Evolutionary conservation across 1,140 invertebrate species (phyloP).

Genomic region (Mylabris phalerata): DNA sequence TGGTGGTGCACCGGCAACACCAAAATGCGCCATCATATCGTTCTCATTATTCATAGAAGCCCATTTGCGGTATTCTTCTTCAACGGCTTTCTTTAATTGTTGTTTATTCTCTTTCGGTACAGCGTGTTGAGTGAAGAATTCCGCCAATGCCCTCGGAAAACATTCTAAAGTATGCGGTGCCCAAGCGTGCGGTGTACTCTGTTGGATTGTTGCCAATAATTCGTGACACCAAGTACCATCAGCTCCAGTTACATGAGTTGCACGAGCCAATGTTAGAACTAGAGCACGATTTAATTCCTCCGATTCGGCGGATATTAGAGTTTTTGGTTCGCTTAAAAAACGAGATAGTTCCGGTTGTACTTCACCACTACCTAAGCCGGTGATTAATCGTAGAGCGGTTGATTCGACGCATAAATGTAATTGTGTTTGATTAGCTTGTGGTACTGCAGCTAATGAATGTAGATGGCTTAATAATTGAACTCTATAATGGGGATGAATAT

Average conservation of each 20-base stretch:
- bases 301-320: conserved; percentile 83
- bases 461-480: conserved; percentile 86
- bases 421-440: conserved; percentile 92
- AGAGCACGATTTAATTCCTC: conserved; percentile 90
- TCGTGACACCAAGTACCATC: conserved; percentile 85
- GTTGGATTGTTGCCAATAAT: conserved; percentile 81
- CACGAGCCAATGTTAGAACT: conserved; percentile 86
- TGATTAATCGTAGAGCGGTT: conserved; percentile 84
- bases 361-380: conserved; percentile 84
- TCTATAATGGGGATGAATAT: conserved; percentile 91
- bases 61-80: conserved; percentile 94
- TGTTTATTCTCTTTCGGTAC: conserved; percentile 85
- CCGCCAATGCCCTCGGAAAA: conserved; percentile 81
- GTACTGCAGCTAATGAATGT: conserved; percentile 79
- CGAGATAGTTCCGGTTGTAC: conserved; percentile 85
- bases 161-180: conserved; percentile 85
- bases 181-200: conserved; percentile 92
- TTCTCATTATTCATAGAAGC: conserved; percentile 94
- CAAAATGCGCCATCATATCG: conserved; percentile 93
- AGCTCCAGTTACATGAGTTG: conserved; percentile 85
- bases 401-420: conserved; percentile 92
- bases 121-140: conserved; percentile 79
- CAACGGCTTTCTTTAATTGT: conserved; percentile 83
- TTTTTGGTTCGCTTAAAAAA: conserved; percentile 81
- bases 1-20: conserved; percentile 78